Evolutionary conservation across 1,140 invertebrate species (phyloP).

Genomic region (Leguminivora glycinivorella): DNA sequence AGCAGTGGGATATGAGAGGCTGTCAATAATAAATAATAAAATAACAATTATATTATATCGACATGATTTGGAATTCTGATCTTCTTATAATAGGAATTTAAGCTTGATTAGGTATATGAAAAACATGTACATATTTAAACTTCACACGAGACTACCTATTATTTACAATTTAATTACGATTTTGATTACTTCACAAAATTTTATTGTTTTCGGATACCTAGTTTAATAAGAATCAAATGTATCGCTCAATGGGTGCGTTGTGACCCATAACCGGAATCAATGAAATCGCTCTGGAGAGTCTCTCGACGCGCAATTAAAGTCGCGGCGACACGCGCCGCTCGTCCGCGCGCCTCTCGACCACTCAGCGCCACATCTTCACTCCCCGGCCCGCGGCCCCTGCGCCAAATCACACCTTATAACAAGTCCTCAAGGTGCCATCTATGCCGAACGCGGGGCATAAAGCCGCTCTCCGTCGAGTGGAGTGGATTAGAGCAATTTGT

Average conservation of each 20-base stretch:
- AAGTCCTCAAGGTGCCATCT: neutral
- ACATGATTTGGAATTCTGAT: no score
- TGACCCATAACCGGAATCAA: neutral
- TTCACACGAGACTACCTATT: no score
- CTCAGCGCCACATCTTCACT: neutral
- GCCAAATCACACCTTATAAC: neutral
- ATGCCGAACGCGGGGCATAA: neutral
- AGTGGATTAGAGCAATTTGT: conserved; percentile 28
- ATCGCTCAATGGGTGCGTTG: conserved; percentile 1
- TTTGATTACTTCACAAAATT: no score
- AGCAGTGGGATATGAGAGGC: no score
- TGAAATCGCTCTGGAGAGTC: neutral
- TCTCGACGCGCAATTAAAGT: conserved; percentile 9
- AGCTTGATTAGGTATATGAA: no score
- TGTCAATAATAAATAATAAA: no score
- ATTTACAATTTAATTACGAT: no score
- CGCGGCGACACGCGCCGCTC: neutral
- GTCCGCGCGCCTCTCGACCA: neutral
- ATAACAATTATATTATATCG: no score
- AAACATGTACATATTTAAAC: no score
- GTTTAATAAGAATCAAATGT: neutral
- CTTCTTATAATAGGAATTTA: no score
- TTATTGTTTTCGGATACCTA: no score
- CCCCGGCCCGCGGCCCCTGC: neutral
- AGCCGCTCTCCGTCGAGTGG: conserved; percentile 9